Percentiles rank a stretch among this genome's conserved stretches.
Conservation (phyloP, 2,113 vertebrate genomes). For the Falco punctatus region DNA sequence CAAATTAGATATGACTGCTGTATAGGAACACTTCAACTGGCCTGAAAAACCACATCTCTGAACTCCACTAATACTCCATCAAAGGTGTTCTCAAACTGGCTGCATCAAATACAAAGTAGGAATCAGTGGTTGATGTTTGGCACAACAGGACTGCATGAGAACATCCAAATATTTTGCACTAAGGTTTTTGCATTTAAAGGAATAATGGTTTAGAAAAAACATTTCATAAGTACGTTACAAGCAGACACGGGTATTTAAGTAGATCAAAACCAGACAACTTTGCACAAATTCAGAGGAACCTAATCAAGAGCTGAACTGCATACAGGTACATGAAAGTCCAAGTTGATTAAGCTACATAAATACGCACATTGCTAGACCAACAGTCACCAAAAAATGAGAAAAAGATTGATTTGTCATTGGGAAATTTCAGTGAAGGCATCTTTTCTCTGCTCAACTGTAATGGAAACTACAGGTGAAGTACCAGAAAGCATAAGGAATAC, state of each 20-base stretch:
- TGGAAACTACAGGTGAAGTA: background rate
- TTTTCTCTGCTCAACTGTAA: background rate
- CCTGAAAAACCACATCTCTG: background rate
- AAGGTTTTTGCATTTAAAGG: background rate
- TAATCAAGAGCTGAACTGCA: background rate
- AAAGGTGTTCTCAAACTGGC: background rate
- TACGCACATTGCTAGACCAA: background rate
- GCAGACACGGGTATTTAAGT: background rate
- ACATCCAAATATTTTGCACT: background rate
- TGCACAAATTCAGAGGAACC: background rate
- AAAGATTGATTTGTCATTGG: background rate
- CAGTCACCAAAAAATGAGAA: background rate
- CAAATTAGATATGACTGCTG: background rate
- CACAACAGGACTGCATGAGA: background rate
- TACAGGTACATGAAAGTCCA: background rate
- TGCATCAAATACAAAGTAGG: background rate
- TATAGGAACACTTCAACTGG: background rate
- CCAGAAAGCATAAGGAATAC: background rate
- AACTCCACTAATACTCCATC: too few relatives aligned
- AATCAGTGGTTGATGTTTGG: accelerated
- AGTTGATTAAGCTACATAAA: background rate
- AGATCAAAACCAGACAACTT: background rate
- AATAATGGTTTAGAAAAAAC: background rate
- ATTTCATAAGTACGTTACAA: background rate
- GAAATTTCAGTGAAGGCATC: background rate